Base-by-base conservation (phyloP, 1,140 invertebrate genomes). In the Eupristina koningsbergeri region DNA sequence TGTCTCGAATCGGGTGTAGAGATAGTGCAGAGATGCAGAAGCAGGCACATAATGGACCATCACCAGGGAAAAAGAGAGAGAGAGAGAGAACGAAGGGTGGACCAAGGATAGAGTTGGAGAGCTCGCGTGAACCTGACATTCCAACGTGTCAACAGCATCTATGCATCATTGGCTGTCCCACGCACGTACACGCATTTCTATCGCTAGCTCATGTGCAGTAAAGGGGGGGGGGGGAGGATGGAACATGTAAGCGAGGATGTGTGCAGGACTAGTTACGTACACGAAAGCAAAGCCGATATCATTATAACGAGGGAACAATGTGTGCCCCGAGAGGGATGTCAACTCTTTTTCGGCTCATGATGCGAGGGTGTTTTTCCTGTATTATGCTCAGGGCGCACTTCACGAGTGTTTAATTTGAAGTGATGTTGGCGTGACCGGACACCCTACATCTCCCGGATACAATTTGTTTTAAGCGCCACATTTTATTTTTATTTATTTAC, bases 81-180 rank as follows among this genome's bases (percentile, higher is more conserved):
- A n/a, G n/a, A n/a, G n/a, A n/a, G n/a, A n/a, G n/a, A n/a, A 36
- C 26, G 86, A 87, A 69, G 63, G 29, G 15, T 19, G 47, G 7
- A 2, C 31, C n/a, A 2, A 63, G 19, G 45, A n/a, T n/a, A 29
- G 31, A 69, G n/a, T 87, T 90, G 84, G 89, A 90, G 91, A 89
- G 89, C 88, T 90, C 90, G 83, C 45, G 89, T 90, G 91, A 92
- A 87, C 83, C 88, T 91, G 91, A 92, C 91, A 88, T 91, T 87
- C 67, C 91, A 89, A 39, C 91, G 89, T 92, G 91, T 92, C 91
- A 92, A 92, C 91, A 90, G 89, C 91, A 91, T 91, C 89, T 91
- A 92, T 92, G 90, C 91, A 92, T 92, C 91, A 92, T 92, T 88
- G 88, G 87, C 89, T 91, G 91, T 92, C 91, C 88, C 81, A 83